These are phyloP conservation scores for Myxocyprinus asiaticus DNA, from an alignment of 2,113 vertebrate species.

Conservation along the genomic window DNA sequence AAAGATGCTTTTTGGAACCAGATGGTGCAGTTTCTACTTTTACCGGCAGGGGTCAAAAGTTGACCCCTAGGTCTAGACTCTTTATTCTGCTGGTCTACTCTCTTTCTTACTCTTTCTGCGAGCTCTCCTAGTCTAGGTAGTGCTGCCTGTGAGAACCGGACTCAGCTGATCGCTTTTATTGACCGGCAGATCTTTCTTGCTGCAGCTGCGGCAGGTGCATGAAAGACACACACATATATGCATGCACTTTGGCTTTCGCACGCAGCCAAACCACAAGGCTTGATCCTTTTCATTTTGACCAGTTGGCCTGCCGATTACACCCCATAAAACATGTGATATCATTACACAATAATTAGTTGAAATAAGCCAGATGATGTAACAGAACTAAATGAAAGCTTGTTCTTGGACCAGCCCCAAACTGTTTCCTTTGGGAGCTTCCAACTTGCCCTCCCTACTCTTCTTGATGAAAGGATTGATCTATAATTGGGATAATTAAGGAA, in stretches of 20 bases:
- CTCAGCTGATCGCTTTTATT: no score
- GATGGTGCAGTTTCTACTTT: no score
- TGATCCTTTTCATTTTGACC: constrained; percentile 9
- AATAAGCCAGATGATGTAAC: constrained; percentile 45
- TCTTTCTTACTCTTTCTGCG: no score
- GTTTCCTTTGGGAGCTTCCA: constrained; percentile 15
- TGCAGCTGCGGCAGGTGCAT: constrained; percentile 26
- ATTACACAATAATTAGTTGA: constrained; percentile 46
- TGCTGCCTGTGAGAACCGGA: no score
- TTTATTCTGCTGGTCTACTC: no score
- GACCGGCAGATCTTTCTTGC: no score
- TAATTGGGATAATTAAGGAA: constrained; percentile 44
- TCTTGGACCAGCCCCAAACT: background rate
- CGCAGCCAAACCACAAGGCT: background rate
- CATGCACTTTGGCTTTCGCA: background rate
- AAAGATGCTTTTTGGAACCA: no score
- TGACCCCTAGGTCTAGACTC: no score
- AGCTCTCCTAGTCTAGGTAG: no score
- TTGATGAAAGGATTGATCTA: constrained; percentile 22
- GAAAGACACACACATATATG: no score
- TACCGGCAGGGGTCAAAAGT: no score
- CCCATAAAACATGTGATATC: constrained; percentile 42
- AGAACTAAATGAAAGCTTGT: constrained; percentile 43
- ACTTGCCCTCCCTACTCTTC: background rate
- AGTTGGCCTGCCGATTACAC: constrained; percentile 11